Evolutionary conservation across 2,888 invertebrate genomes (phyloP).

Genomic region (Deilephila elpenor): DNA sequence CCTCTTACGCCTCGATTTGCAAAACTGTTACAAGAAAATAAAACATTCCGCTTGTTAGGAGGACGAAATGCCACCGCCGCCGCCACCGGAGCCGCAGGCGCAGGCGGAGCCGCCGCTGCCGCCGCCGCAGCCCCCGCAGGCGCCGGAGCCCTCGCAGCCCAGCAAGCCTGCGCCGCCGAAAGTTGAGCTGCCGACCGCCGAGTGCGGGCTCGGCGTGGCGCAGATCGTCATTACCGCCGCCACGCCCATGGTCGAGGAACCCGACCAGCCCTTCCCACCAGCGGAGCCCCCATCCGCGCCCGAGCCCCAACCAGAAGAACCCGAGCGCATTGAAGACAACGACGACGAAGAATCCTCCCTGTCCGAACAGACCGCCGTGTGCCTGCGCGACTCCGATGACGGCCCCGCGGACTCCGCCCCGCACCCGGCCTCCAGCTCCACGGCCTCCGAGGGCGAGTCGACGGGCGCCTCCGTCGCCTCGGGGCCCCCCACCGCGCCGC

Average conservation of each 20-base stretch:
- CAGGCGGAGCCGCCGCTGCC: slow-evolving; percentile 60
- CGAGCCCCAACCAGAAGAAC: slow-evolving; percentile 54
- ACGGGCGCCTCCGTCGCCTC: slow-evolving; percentile 85
- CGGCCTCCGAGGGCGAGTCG: slow-evolving; percentile 87
- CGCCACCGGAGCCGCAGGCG: slow-evolving; percentile 49
- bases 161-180: slow-evolving; percentile 61
- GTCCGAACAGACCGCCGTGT: slow-evolving; percentile 79
- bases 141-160: slow-evolving; percentile 86
- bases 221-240: slow-evolving; percentile 97
- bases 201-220: slow-evolving; percentile 91
- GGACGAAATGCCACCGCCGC: slow-evolving; percentile 53
- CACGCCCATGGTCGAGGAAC: slow-evolving; percentile 95
- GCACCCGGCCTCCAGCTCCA: slow-evolving; percentile 86
- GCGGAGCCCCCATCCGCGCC: slow-evolving; percentile 46
- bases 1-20: slow-evolving; percentile 6
- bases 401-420: slow-evolving; percentile 85
- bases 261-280: slow-evolving; percentile 91
- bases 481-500: slow-evolving; percentile 83
- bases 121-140: slow-evolving; percentile 86
- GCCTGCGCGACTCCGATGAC: slow-evolving; percentile 78
- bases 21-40: not conserved
- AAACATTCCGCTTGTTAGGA: slow-evolving; percentile 24
- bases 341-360: slow-evolving; percentile 80
- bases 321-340: slow-evolving; percentile 55
- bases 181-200: slow-evolving; percentile 76